Percentiles rank a stretch among this genome's conserved stretches.
phyloP scores from a whole-genome alignment of 1,140 invertebrate species.

The Delia radicum region DNA sequence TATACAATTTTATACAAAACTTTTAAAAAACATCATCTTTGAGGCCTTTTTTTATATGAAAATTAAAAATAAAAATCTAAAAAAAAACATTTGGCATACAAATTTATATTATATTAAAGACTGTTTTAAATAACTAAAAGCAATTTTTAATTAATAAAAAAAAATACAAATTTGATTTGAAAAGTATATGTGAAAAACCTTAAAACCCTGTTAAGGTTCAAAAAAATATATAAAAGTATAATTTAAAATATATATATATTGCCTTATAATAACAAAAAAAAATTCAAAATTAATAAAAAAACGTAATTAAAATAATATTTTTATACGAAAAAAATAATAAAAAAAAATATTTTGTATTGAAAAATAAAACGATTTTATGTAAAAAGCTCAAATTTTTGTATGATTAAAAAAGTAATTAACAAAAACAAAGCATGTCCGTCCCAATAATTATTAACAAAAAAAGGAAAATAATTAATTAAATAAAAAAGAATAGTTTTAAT shows the following conservation, averaged over 20 bases:
- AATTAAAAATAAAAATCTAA: background rate
- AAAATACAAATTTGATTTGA: background rate
- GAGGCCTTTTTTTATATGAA: background rate
- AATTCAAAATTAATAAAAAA: background rate
- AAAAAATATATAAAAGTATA: background rate
- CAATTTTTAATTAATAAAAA: background rate
- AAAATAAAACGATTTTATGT: background rate
- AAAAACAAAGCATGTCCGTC: constrained; percentile 11
- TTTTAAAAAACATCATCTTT: too few species aligned
- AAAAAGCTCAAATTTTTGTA: background rate
- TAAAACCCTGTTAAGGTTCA: background rate
- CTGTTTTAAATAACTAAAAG: background rate
- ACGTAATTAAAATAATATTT: too few species aligned
- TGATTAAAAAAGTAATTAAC: background rate
- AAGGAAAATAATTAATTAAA: background rate
- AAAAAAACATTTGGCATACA: background rate
- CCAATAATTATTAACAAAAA: constrained; percentile 15
- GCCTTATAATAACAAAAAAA: background rate
- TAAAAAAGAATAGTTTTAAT: background rate
- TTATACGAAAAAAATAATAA: background rate
- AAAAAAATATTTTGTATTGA: background rate
- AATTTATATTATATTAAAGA: background rate
- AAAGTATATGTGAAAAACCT: background rate
- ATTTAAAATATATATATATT: background rate
- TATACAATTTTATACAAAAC: background rate